Base-by-base conservation (phyloP, 2,113 vertebrate genomes). In the Rhizomys pruinosus region DNA sequence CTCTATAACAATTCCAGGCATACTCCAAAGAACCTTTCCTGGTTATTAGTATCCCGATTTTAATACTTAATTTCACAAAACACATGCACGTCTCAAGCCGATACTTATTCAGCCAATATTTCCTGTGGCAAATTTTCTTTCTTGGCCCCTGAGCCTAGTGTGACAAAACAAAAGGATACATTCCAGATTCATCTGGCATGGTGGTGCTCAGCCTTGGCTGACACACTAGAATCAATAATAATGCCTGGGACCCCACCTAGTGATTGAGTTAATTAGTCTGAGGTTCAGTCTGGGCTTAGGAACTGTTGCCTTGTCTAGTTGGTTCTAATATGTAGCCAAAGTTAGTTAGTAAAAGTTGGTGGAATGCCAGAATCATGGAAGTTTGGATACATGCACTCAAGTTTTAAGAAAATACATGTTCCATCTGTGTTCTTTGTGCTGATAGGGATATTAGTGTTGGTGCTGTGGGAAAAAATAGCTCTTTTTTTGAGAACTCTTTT, bases 41-140 rank as follows among this genome's bases (percentile, higher is more conserved):
- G 32, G 37, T 85, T 64, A 77, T 77, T 87, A 42, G 89, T 92
- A 84, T 86, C 57, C 55, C 74, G 32, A 79, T 90, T 78, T 81
- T 86, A 92, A 79, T 57, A 90, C 7, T 39, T 81, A 44, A 57
- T 37, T 92, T 90, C 34, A 66, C 68, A 61, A 57, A 90, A 85
- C 29, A 80, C 15, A 42, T 52, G 20, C 44, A 59, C 90, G 42
- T 87, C 42, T 88, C 68, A 94, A 76, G 39, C 39, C 59, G 76
- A 7, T 84, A 73, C 37, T 76, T 93, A 91, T 85, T n/a, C 61
- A 79, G 32, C 27, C 68, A 72, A 55, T 79, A 69, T 66, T 93
- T 72, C 37, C 47, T 63, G 7, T 87, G 23, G 27, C 76, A 55
- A 81, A 57, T 91, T 86, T 89, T 90, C 55, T 87, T 8, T 84